These are phyloP conservation scores for Phyllostomus discolor DNA, from an alignment of 2,113 vertebrate genomes.

Conservation along the genomic window DNA sequence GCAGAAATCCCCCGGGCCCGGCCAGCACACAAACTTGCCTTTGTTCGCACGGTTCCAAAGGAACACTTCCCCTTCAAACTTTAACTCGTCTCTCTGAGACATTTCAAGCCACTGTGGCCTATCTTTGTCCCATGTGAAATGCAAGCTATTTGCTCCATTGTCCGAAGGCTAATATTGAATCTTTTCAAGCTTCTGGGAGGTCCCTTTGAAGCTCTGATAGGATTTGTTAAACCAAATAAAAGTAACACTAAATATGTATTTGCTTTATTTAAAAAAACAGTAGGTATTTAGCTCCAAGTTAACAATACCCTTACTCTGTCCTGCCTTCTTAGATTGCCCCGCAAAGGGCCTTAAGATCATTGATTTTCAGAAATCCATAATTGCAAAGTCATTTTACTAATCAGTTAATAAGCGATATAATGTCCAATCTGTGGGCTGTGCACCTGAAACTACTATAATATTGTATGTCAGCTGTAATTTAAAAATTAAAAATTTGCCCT, in stretches of 20 bases:
- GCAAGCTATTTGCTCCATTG: not conserved
- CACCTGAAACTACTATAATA: not conserved
- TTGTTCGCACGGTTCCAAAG: conserved; percentile 48
- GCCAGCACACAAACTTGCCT: conserved; percentile 45
- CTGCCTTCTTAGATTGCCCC: not conserved
- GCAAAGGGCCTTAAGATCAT: not conserved
- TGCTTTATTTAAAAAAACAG: not conserved
- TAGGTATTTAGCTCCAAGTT: not conserved
- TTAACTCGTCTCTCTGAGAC: conserved; percentile 21
- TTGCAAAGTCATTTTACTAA: not conserved
- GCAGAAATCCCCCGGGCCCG: conserved; percentile 48
- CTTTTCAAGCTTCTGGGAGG: not conserved
- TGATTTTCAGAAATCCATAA: conserved; percentile 6
- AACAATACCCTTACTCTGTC: not conserved
- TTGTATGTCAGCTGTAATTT: not conserved
- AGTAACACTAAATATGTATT: not conserved
- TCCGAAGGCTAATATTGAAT: conserved; percentile 20
- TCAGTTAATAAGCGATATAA: not conserved
- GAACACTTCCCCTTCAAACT: conserved; percentile 46
- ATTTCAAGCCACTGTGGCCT: not conserved
- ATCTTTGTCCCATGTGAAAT: not conserved
- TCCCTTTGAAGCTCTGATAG: not conserved
- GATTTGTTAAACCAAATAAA: not conserved
- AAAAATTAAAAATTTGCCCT: not conserved
- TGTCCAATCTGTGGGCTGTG: not conserved